phyloP scores from a whole-genome alignment of 1,140 invertebrate genomes.

The Drosophila lacteicornis region DNA sequence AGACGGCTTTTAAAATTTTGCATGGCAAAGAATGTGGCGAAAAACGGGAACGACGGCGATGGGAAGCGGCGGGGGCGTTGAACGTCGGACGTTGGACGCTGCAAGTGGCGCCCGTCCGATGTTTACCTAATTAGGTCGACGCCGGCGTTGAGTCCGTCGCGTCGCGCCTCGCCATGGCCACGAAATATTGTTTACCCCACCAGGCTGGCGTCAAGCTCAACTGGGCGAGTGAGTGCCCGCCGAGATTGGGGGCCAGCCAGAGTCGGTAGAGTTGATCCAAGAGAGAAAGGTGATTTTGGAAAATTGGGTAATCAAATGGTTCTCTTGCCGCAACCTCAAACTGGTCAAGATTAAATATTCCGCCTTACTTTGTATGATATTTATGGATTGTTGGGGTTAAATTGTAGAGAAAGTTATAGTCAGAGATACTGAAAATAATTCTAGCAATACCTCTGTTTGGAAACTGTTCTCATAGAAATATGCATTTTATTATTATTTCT shows the following conservation, averaged over 20 bases:
- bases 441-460: not conserved
- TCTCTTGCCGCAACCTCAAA: constrained; percentile 10
- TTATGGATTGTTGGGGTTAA: not conserved
- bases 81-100: constrained; percentile 39
- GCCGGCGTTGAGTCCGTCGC: constrained; percentile 36
- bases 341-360: not conserved
- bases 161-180: constrained; percentile 59
- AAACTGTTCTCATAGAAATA: not conserved
- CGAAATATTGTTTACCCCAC: constrained; percentile 49
- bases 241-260: constrained; percentile 23
- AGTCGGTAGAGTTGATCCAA: constrained; percentile 20
- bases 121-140: constrained; percentile 73
- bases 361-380: not conserved
- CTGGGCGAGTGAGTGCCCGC: constrained; percentile 12
- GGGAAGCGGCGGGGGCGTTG: constrained; percentile 22
- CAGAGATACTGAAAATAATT: not conserved
- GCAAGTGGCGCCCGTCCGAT: constrained; percentile 68
- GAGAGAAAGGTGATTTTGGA: constrained; percentile 32
- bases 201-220: constrained; percentile 38
- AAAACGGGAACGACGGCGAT: constrained; percentile 1
- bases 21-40: constrained; percentile 49
- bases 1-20: constrained; percentile 62
- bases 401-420: not conserved
- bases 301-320: constrained; percentile 13
- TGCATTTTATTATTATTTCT: not conserved